Conservation (phyloP, 1,140 invertebrate species). For the Anoplophora glabripennis region DNA sequence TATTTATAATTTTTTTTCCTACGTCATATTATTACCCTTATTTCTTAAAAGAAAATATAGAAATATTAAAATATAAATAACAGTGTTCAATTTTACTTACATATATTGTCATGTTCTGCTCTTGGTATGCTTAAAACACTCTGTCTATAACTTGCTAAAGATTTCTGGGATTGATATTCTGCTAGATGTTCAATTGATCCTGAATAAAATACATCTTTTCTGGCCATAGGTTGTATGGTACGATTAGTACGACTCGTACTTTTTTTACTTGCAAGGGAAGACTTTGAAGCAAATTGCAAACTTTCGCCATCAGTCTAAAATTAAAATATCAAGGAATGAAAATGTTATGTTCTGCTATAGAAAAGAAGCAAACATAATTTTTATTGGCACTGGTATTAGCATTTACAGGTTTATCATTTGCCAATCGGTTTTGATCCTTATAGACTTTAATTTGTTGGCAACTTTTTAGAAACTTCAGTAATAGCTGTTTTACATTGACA, state of each 20-base stretch:
- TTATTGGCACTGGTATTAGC: too few species aligned
- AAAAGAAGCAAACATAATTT: too few species aligned
- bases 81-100: constrained; percentile 52
- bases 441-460: too few species aligned
- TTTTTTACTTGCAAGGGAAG: constrained; percentile 54
- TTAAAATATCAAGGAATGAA: background rate
- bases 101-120: constrained; percentile 59
- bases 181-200: constrained; percentile 89
- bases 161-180: constrained; percentile 89
- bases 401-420: too few species aligned
- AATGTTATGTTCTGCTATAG: too few species aligned
- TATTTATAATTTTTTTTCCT: background rate
- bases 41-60: background rate
- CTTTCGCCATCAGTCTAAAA: constrained; percentile 43
- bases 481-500: too few species aligned
- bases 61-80: background rate
- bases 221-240: constrained; percentile 86
- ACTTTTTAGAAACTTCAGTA: too few species aligned
- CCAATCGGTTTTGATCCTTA: too few species aligned
- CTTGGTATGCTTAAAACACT: constrained; percentile 55
- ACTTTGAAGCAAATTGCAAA: constrained; percentile 46
- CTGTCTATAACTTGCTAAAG: constrained; percentile 77
- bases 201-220: constrained; percentile 98
- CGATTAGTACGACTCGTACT: constrained; percentile 48
- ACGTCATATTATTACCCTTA: background rate